phyloP scores from a whole-genome alignment of 2,888 invertebrate genomes.

The Cybosia mesomella region DNA sequence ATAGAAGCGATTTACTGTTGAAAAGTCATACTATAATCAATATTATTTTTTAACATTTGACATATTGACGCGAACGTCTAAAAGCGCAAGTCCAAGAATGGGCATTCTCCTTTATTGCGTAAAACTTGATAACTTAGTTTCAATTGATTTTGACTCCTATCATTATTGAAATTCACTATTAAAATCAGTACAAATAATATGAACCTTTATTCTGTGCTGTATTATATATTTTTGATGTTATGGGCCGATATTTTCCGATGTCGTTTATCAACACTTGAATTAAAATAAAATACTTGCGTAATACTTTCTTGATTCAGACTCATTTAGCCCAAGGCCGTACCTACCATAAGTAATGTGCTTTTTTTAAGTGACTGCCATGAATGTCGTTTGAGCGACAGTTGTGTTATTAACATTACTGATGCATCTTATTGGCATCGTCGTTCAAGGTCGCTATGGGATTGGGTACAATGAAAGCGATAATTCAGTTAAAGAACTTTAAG shows the following conservation, averaged over 20 bases:
- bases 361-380: conserved; percentile 3
- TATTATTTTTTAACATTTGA: too few species aligned
- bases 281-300: conserved; percentile 3
- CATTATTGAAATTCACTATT: too few species aligned
- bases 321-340: conserved; percentile 12
- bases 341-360: background rate
- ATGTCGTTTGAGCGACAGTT: background rate
- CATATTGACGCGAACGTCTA: too few species aligned
- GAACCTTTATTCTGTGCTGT: too few species aligned
- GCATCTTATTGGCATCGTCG: conserved; percentile 7
- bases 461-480: background rate
- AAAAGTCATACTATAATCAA: too few species aligned
- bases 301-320: background rate
- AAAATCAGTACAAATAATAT: too few species aligned
- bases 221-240: too few species aligned
- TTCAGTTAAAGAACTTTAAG: background rate
- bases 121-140: too few species aligned
- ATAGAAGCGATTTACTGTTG: too few species aligned
- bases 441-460: conserved; percentile 3
- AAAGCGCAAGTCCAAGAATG: too few species aligned
- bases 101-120: too few species aligned
- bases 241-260: background rate
- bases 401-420: background rate
- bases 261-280: background rate
- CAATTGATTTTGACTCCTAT: too few species aligned